These are phyloP conservation scores for Eurosta solidaginis DNA, from an alignment of 1,140 invertebrate genomes.

Conservation along the genomic window DNA sequence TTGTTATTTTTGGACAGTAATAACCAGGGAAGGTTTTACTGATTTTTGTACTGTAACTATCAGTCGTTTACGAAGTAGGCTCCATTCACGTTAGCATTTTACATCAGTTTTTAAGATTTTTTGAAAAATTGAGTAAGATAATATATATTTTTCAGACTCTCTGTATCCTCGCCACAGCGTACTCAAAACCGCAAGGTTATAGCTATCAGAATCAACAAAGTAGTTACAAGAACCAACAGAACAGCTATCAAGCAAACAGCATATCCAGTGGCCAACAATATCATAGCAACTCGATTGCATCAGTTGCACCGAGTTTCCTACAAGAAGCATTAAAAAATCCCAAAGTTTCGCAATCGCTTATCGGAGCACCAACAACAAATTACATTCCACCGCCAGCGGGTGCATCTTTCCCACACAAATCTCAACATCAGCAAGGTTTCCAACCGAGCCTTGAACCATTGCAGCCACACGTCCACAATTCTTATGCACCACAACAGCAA, in stretches of 20 bases:
- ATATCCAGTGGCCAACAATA: not conserved
- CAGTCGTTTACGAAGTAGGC: no score
- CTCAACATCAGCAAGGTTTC: not conserved
- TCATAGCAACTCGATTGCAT: not conserved
- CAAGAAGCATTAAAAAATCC: slow-evolving; percentile 46
- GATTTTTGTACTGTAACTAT: no score
- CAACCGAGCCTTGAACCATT: slow-evolving; percentile 10
- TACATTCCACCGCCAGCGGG: not conserved
- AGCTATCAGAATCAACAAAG: slow-evolving; percentile 44
- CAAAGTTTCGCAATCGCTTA: slow-evolving; percentile 39
- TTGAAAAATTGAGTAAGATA: no score
- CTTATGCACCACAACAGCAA: slow-evolving; percentile 32
- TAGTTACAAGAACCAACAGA: no score
- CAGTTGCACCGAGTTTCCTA: slow-evolving; percentile 40
- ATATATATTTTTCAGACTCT: slow-evolving; percentile 44
- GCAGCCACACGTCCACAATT: slow-evolving; percentile 29
- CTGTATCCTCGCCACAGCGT: slow-evolving; percentile 44
- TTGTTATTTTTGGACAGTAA: no score
- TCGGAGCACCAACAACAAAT: not conserved
- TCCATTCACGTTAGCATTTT: no score
- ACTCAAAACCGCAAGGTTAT: slow-evolving; percentile 51
- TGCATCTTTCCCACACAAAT: not conserved
- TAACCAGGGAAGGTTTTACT: no score
- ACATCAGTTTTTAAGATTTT: no score
- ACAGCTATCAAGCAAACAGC: not conserved